Conservation (phyloP, 2,797 vertebrate genomes). For the Gobio occitaniae region DNA sequence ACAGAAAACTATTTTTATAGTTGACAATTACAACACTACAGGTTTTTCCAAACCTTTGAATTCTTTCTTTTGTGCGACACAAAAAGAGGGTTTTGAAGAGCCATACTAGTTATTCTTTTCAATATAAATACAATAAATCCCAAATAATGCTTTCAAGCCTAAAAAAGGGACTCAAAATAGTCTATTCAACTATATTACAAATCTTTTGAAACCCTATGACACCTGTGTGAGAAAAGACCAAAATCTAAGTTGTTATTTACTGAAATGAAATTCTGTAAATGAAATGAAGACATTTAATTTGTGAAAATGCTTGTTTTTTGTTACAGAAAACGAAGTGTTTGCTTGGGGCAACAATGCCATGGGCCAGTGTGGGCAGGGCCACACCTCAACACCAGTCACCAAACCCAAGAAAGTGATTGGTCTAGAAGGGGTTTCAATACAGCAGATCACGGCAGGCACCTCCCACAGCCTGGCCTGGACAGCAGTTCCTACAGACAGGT, state of each 20-base stretch:
- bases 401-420: slow-evolving; percentile 85
- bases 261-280: not conserved
- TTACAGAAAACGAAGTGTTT: slow-evolving; percentile 83
- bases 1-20: not conserved
- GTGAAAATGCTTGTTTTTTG: not conserved
- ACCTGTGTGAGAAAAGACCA: not conserved
- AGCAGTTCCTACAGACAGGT: slow-evolving; percentile 84
- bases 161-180: too few species aligned
- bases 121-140: too few species aligned
- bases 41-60: too few species aligned
- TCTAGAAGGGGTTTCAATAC: slow-evolving; percentile 81
- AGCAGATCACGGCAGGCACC: slow-evolving; percentile 85
- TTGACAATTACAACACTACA: too few species aligned
- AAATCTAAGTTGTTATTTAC: not conserved
- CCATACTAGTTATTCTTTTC: too few species aligned
- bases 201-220: too few species aligned
- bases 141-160: too few species aligned
- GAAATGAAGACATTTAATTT: too few species aligned
- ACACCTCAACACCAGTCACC: slow-evolving; percentile 83
- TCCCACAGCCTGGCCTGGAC: slow-evolving; percentile 87
- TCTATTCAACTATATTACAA: too few species aligned
- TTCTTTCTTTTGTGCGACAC: too few species aligned
- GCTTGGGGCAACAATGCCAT: slow-evolving; percentile 88
- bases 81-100: too few species aligned
- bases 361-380: slow-evolving; percentile 86